These are phyloP conservation scores for Epinephelus fuscoguttatus DNA, from an alignment of 2,113 vertebrate species.

Conservation along the genomic window DNA sequence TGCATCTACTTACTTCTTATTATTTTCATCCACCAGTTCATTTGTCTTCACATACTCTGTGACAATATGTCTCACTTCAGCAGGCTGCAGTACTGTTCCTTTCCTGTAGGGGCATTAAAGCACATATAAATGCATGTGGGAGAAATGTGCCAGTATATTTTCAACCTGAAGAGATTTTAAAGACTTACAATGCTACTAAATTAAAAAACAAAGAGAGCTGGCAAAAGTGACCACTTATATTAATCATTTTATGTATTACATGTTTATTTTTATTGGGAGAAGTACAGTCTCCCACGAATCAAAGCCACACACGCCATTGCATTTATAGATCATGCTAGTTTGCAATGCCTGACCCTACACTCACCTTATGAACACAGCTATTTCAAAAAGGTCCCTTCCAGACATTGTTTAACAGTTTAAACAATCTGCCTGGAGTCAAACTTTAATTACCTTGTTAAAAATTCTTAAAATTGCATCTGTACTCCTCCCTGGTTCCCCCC, in stretches of 20 bases:
- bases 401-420: background rate
- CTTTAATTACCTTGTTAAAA: too few species aligned
- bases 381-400: background rate
- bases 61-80: conserved; percentile 89
- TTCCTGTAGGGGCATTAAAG: conserved; percentile 84
- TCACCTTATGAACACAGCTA: background rate
- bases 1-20: conserved; percentile 90
- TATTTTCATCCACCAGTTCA: conserved; percentile 89
- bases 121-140: background rate
- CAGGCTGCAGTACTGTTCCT: conserved; percentile 87
- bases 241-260: background rate
- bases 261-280: background rate
- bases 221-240: background rate
- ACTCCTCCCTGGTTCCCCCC: background rate
- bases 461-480: background rate
- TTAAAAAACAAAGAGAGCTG: background rate
- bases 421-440: background rate
- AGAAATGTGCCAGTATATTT: background rate
- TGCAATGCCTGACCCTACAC: background rate
- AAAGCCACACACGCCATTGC: too few species aligned
- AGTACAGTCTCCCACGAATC: background rate
- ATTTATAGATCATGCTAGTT: background rate
- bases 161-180: background rate
- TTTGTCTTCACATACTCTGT: conserved; percentile 93
- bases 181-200: background rate